These are phyloP conservation scores for Eupithecia exiguata DNA, from an alignment of 2,888 invertebrate genomes.

Conservation along the genomic window DNA sequence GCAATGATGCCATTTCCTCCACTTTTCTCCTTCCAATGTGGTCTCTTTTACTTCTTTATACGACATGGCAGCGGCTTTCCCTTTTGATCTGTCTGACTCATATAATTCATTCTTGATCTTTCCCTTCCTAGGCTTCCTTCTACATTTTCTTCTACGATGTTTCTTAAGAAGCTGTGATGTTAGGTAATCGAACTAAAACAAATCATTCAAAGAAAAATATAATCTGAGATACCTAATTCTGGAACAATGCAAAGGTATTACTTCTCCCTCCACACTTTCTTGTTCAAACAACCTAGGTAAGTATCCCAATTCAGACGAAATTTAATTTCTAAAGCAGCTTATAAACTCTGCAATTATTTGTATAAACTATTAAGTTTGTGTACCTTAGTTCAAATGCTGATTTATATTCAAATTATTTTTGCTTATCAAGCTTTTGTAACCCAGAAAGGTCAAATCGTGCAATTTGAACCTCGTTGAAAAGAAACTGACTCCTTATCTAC, in stretches of 20 bases:
- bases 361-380: not conserved
- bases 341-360: not conserved
- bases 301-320: not conserved
- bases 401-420: not conserved
- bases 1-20: too few relatives aligned
- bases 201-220: not conserved
- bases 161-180: too few relatives aligned
- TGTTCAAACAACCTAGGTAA: not conserved
- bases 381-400: not conserved
- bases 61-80: too few relatives aligned
- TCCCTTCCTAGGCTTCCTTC: too few relatives aligned
- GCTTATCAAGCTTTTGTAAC: slow-evolving; percentile 7
- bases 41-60: too few relatives aligned
- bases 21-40: too few relatives aligned
- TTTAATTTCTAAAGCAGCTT: not conserved
- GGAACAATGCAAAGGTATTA: not conserved
- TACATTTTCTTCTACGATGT: too few relatives aligned
- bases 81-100: too few relatives aligned
- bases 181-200: not conserved
- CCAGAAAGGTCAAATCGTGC: slow-evolving; percentile 8
- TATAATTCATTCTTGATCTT: too few relatives aligned
- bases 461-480: slow-evolving; percentile 14
- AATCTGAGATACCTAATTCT: not conserved
- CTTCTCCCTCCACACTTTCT: not conserved
- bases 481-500: slow-evolving; percentile 10